Evolutionary conservation across 2,797 vertebrate species (phyloP), one percentile per base, ranked within the genome.

Genomic region (Sebastes trivittatus): DNA sequence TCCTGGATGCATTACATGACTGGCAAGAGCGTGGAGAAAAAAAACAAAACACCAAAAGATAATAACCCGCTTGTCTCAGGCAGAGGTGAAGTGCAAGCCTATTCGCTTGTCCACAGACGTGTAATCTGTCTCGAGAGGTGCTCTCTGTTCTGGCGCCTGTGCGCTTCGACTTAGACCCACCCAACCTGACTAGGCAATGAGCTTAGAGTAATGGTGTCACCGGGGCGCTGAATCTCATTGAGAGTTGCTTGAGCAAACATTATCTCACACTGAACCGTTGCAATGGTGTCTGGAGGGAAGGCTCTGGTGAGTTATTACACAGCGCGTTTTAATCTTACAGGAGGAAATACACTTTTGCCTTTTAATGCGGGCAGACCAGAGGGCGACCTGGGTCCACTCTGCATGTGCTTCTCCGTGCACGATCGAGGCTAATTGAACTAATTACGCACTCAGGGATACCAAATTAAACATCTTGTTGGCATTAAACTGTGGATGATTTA

Each of bases 161-260:
- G 69, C n/a, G 42, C 80, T 85, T 86, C 34, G 67, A 82, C 92
- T 92, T 72, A 56, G 84, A 88, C 82, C 87, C 86, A 87, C 86
- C 88, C 85, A 91, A 77, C 89, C 87, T 77, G 92, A 91, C 89
- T 85, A 79, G 82, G 83, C 87, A 78, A 92, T 85, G 87, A 91
- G 90, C 89, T 90, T 58, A 84, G 91, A 90, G 86, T 92, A 92
- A 93, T 93, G 88, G 94, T 90, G 92, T 90, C 89, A 88, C 87
- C 52, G 36, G 84, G 87, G 88, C 55, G 64, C 89, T 85, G 91
- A 88, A 89, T 93, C 89, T 94, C 91, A 89, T 88, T 81, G 89
- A 89, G 86, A 86, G 79, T 90, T 89, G 89, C 89, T 88, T 90
- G 87, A 87, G 90, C 93, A 93, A 94, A 94, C 92, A 94, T 93